A percentile compares a stretch with the other conserved stretches of the same genome.
phyloP scores from a whole-genome alignment of 2,888 invertebrate species.

The Thysanoteuthis rhombus region DNA sequence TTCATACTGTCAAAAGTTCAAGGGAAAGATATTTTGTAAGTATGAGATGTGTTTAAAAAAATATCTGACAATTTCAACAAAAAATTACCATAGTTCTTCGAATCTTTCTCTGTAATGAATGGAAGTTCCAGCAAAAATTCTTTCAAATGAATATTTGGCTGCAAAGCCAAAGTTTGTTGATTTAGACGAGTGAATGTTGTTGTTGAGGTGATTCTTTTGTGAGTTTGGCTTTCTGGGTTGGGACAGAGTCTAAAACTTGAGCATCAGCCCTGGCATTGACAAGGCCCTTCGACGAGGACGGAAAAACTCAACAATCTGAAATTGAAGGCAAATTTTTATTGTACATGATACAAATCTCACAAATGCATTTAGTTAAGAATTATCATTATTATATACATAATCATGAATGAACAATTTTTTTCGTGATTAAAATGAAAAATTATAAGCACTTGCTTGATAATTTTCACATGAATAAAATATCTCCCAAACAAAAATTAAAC shows the following conservation, averaged over 20 bases:
- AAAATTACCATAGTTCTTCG: neutral
- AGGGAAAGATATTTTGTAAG: neutral
- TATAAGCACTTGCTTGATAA: too few species aligned
- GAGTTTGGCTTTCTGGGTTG: neutral
- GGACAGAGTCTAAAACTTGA: neutral
- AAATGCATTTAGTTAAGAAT: neutral
- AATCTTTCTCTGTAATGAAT: neutral
- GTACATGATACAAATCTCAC: neutral
- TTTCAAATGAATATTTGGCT: neutral
- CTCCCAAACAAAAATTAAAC: too few species aligned
- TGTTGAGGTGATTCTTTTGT: neutral
- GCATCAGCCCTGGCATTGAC: conserved; percentile 24
- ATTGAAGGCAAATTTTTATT: neutral
- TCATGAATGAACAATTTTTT: too few species aligned
- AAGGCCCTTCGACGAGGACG: conserved; percentile 14
- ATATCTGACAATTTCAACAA: neutral
- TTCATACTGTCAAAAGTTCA: too few species aligned
- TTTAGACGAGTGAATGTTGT: neutral
- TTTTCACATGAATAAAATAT: too few species aligned
- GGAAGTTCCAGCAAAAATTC: neutral
- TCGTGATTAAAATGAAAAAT: too few species aligned
- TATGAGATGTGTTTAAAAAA: neutral
- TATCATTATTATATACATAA: too few species aligned
- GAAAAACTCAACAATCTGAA: conserved; percentile 24
- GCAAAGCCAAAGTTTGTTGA: neutral